Conservation (phyloP, 2,113 vertebrate species). For the Oplegnathus fasciatus region DNA sequence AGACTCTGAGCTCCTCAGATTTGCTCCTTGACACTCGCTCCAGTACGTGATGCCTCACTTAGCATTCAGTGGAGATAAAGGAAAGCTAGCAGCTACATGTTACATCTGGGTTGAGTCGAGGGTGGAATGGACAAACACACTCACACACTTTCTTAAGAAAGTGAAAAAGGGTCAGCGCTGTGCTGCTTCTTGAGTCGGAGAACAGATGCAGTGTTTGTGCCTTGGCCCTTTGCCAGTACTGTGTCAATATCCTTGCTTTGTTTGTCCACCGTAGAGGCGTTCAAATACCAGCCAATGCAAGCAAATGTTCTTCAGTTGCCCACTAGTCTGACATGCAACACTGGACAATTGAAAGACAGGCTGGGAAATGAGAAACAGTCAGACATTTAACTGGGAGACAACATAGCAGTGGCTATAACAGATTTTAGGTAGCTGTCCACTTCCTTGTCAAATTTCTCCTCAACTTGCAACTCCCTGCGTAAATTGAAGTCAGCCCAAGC, state of each 20-base stretch:
- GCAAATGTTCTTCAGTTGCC: constrained; percentile 49
- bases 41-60: background rate
- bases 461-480: constrained; percentile 32
- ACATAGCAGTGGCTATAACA: background rate
- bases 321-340: constrained; percentile 31
- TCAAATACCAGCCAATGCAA: constrained; percentile 62
- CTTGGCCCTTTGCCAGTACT: constrained; percentile 49
- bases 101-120: constrained; percentile 54
- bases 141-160: constrained; percentile 53
- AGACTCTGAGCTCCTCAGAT: constrained; percentile 33
- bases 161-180: constrained; percentile 51
- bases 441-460: constrained; percentile 35
- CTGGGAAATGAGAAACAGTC: background rate
- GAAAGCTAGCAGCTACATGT: constrained; percentile 56
- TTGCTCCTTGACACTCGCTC: background rate
- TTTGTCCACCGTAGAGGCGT: constrained; percentile 65
- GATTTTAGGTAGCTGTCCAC: constrained; percentile 7
- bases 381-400: constrained; percentile 9
- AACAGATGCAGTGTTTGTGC: constrained; percentile 73
- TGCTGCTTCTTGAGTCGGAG: constrained; percentile 51
- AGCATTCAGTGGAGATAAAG: constrained; percentile 21
- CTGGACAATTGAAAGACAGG: constrained; percentile 20
- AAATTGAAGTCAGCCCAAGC: constrained; percentile 63
- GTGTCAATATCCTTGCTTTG: constrained; percentile 74
- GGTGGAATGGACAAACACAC: constrained; percentile 62